A percentile compares a stretch with the other conserved stretches of the same genome.
Conservation (phyloP, 2,797 vertebrate species). For the Chelidonichthys spinosus region DNA sequence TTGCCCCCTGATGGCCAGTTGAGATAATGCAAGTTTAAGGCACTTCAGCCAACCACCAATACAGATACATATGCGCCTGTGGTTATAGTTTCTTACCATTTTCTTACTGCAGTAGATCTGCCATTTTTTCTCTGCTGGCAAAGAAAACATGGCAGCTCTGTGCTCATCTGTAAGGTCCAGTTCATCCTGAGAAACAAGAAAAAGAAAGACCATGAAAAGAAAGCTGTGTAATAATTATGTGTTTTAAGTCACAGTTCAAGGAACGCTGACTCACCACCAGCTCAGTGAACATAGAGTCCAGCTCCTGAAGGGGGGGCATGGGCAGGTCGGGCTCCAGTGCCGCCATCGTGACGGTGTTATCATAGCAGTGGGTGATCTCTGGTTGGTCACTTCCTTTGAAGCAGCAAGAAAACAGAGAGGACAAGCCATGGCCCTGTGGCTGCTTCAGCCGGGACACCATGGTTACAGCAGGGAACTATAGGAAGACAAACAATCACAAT, state of each 20-base stretch:
- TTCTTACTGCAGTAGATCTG: conserved; percentile 97
- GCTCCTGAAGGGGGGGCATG: conserved; percentile 89
- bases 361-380: conserved; percentile 91
- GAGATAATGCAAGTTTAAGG: too few species aligned
- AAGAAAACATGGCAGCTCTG: conserved; percentile 93
- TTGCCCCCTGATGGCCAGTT: too few species aligned
- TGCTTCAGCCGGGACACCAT: conserved; percentile 88
- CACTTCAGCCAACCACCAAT: not conserved
- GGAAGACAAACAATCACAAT: not conserved
- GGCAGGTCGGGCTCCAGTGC: conserved; percentile 89
- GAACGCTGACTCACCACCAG: conserved; percentile 87
- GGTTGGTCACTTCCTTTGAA: conserved; percentile 89
- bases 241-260: not conserved
- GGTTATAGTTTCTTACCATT: conserved; percentile 82
- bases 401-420: conserved; percentile 93
- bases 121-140: conserved; percentile 97
- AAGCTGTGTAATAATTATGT: not conserved
- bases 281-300: conserved; percentile 92
- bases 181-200: conserved; percentile 86
- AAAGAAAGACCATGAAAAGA: not conserved
- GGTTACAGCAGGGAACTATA: conserved; percentile 23
- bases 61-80: not conserved
- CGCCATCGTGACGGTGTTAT: conserved; percentile 84
- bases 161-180: conserved; percentile 94
- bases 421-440: conserved; percentile 71